A percentile compares a stretch with the other conserved stretches of the same genome.
Evolutionary conservation across 2,888 invertebrate species (phyloP).

Genomic region (Xanthorhoe spadicearia): DNA sequence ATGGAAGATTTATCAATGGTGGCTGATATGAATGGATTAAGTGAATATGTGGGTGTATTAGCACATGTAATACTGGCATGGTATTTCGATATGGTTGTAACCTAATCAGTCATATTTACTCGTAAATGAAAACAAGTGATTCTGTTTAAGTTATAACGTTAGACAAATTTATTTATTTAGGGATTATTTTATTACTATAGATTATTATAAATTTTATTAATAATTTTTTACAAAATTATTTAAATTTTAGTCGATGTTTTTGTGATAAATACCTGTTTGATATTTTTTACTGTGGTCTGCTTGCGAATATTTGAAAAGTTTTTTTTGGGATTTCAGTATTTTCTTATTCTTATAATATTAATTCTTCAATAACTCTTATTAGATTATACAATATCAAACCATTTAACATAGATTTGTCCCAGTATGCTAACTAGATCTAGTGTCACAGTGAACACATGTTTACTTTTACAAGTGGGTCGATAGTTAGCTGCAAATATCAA

Average conservation of each 20-base stretch:
- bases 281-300: too few species aligned
- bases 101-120: too few species aligned
- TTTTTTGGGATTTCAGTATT: too few species aligned
- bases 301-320: too few species aligned
- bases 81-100: neutral
- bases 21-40: neutral
- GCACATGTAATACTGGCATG: neutral
- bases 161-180: neutral
- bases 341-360: neutral
- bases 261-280: too few species aligned
- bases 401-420: constrained; percentile 17
- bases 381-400: neutral
- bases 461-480: constrained; percentile 43
- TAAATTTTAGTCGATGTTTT: too few species aligned
- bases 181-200: too few species aligned
- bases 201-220: too few species aligned
- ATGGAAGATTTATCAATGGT: neutral
- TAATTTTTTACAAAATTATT: too few species aligned
- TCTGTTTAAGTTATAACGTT: too few species aligned
- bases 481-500: constrained; percentile 41
- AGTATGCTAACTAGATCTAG: constrained; percentile 19
- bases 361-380: neutral
- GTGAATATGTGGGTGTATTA: constrained; percentile 3
- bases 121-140: too few species aligned
- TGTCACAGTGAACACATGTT: constrained; percentile 27